Evolutionary conservation across 2,113 vertebrate species (phyloP).

Genomic region (Cromileptes altivelis): DNA sequence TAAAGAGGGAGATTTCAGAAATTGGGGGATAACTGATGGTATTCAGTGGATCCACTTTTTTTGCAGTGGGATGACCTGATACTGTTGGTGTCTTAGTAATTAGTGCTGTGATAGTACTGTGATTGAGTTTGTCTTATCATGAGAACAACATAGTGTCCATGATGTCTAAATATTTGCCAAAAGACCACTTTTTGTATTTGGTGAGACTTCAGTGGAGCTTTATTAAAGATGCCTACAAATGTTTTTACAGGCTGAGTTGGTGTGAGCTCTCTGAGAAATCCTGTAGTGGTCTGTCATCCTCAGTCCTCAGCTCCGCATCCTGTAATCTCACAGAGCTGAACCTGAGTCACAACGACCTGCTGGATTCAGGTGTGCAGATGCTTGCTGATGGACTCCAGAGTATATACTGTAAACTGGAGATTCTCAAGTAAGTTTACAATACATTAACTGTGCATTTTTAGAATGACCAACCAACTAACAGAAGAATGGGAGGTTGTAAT

Average conservation of each 20-base stretch:
- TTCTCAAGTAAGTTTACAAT: conserved; percentile 44
- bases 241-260: conserved; percentile 64
- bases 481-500: neutral
- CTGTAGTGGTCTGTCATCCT: conserved; percentile 60
- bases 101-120: neutral
- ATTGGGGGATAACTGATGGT: too few relatives aligned
- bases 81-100: too few relatives aligned
- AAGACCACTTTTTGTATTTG: neutral
- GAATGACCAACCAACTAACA: neutral
- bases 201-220: neutral
- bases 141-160: neutral
- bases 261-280: conserved; percentile 60
- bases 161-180: neutral
- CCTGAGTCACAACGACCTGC: conserved; percentile 67
- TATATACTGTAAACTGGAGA: conserved; percentile 47
- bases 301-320: conserved; percentile 52
- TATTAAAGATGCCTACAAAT: neutral
- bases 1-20: too few relatives aligned
- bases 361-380: conserved; percentile 51
- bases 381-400: conserved; percentile 40
- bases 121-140: neutral
- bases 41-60: too few relatives aligned
- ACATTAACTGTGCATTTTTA: neutral
- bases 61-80: too few relatives aligned
- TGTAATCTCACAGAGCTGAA: conserved; percentile 63